Evolutionary conservation across 1,140 invertebrate species (phyloP), one percentile per base, ranked within the genome.

Genomic region (Drosophila nigromelanica): DNA sequence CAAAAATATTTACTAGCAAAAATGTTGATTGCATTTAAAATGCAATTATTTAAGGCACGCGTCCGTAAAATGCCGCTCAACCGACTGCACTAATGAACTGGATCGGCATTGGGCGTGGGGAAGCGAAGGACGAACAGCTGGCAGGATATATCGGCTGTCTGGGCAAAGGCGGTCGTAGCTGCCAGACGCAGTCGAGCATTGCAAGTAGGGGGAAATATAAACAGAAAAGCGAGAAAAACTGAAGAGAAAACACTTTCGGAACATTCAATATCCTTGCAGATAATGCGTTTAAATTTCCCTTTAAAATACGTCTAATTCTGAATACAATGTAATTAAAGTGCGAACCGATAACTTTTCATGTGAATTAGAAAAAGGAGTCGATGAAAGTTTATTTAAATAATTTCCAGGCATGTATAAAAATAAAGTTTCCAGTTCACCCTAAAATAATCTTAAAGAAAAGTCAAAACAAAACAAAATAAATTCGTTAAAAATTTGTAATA

Each of bases 11-110:
- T 56, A 48, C 69, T 50, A 15, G 4, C 70, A 67, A 52, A 60
- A 73, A 68, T 73, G 62, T 72, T 72, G 64, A 73, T 89, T 89
- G 83, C 82, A 87, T 87, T 89, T 87, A 70, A 87, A 87, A 87
- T 87, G 82, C 82, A 87, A 89, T 87, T 87, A 87, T 87, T 87
- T 87, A 87, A 89, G 76, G 71, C 82, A 89, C 79, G 82, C 76
- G 83, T 78, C 82, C 83, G 83, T 82, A 82, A 87, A 87, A 89
- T 87, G 78, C 82, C 82, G 83, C 76, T 73, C 78, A 82, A 89
- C 82, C 78, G 76, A 76, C 76, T 87, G 82, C 82, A 87, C 83
- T 89, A 87, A 87, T 87, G 79, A 87, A 86, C 81, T 82, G 78
- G 40, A 81, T 73, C 67, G 51, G 37, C 59, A 55, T 48, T 80